Base-by-base conservation (phyloP, 2,888 invertebrate genomes). In the Sphaeridia pumilis region DNA sequence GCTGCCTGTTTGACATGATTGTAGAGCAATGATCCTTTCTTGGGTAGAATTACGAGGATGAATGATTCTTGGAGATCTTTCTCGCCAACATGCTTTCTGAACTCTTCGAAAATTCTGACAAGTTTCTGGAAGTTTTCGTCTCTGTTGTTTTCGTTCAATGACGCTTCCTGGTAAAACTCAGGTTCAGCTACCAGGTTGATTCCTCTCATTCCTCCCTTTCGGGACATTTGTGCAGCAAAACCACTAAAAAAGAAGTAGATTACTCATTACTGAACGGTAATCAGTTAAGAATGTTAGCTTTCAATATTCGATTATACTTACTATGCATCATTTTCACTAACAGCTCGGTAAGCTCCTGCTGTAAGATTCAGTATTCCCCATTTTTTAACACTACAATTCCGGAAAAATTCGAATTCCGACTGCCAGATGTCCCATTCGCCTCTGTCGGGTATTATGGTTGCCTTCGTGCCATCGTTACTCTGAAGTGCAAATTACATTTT, bases 371-470 rank as follows among this genome's bases (percentile, higher is more conserved):
- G 44, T 10, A 61, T 38, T n/a, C 58, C 58, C 59, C 59, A 61
- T 21, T 21, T 42, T 10, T 50, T 41, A 1, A 61, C 43, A 1
- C 27, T 49, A 1, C 28, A 24, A 1, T 49, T 26, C 5, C 28
- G 12, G 26, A 55, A 48, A 49, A 60, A 48, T 14, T 46, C 35
- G 50, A 57, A 50, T 38, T 52, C 38, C 10, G 41, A 17, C 10
- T 34, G 35, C 55, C 56, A 57, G 28, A 55, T 53, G 17, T 63
- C 63, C 63, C 63, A 63, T 36, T 44, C 49, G 2, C 54, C 54
- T 24, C 46, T 38, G 2, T 52, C 46, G n/a, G 52, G 52, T 1
- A 46, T 22, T 10, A 52, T 52, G 2, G 20, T 12, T 17, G 52
- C 52, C 31, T 46, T 31, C 7, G 28, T 5, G 4, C 5, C 28